phyloP scores from a whole-genome alignment of 30 jellyfish, hydroid and myxozoan species.

The Haliclystus octoradiatus region DNA sequence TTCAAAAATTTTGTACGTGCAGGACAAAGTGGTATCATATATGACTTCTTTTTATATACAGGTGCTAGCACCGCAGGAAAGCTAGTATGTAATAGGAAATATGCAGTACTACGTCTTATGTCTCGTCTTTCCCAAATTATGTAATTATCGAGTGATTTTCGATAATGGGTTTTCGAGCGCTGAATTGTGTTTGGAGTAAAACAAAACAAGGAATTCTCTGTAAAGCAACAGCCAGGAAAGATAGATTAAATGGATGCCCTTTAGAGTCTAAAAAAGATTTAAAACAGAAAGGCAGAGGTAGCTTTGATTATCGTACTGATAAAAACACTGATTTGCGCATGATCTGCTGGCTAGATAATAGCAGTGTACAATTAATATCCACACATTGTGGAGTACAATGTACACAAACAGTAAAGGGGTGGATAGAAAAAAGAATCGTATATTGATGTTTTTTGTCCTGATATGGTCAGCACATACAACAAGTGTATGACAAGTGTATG shows the following conservation, averaged over 20 bases:
- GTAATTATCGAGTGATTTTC: background rate
- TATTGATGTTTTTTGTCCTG: conserved; percentile 19
- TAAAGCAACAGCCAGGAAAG: conserved; percentile 17
- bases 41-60: conserved; percentile 15
- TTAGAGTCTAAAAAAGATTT: conserved; percentile 7
- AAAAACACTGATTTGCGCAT: conserved; percentile 6
- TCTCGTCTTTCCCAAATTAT: conserved; percentile 1
- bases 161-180: conserved; percentile 39
- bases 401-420: conserved; percentile 15
- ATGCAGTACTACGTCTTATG: conserved; percentile 13
- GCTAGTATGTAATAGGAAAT: conserved; percentile 1
- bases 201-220: conserved; percentile 16
- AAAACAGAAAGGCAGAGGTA: conserved; percentile 21
- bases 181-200: conserved; percentile 2
- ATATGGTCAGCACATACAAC: conserved; percentile 11
- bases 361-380: conserved; percentile 12
- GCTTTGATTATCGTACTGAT: conserved; percentile 11
- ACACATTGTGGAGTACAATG: conserved; percentile 14
- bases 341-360: conserved; percentile 14
- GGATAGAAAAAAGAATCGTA: too few species aligned
- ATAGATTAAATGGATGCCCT: conserved; percentile 1
- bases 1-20: conserved; percentile 30
- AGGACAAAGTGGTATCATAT: conserved; percentile 10
- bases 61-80: conserved; percentile 10
- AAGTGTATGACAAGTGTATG: conserved; percentile 50